Base-by-base conservation (phyloP, 2,888 invertebrate genomes). In the Poecilobothrus nobilitatus region DNA sequence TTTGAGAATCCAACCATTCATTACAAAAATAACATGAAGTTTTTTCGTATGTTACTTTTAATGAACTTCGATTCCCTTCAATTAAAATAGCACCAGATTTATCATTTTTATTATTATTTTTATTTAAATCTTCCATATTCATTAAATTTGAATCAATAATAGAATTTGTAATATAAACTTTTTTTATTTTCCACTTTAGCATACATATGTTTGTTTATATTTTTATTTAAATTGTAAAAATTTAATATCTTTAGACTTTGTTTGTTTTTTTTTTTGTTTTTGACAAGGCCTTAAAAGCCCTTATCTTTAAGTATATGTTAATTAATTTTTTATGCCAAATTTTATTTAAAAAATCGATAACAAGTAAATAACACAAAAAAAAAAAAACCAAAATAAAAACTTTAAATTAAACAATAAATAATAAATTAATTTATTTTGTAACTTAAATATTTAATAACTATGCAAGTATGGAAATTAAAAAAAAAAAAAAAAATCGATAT, bases 1-100 rank as follows among this genome's bases (percentile, higher is more conserved):
- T 86, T 71, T 88, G 87, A 78, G 87, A 84, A 73, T 88, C 86
- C 70, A 89, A 86, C 76, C 85, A 78, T 71, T 88, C 87, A 75
- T 86, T 87, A 79, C 89, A 89, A 79, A 88, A 89, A 75, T 89
- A 87, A 74, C 89, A 89, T 2, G 85, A 84, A 53, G 86, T 86
- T 71, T 86, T 85, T 73, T 82, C 83, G 61, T 79, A 78, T 20
- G 66, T 66, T 21, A 61, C 41, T 53, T 66, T 66, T 18, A 66
- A 20, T 10, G 66, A 53, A 53, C 41, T 44, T 9, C 53, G 21
- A 22, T 61, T 53, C 15, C 22, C 22, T 53, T 37, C 18, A 15
- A 15, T 64, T 5, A 12, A 2, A 18, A 22, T 12, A 27, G 6
- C 1, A 21, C 22, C 12, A 7, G 10, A 5, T 64, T 22, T 33